A percentile compares a stretch with the other conserved stretches of the same genome.
phyloP scores from a whole-genome alignment of 2,113 vertebrate species.

The Tenrec ecaudatus region DNA sequence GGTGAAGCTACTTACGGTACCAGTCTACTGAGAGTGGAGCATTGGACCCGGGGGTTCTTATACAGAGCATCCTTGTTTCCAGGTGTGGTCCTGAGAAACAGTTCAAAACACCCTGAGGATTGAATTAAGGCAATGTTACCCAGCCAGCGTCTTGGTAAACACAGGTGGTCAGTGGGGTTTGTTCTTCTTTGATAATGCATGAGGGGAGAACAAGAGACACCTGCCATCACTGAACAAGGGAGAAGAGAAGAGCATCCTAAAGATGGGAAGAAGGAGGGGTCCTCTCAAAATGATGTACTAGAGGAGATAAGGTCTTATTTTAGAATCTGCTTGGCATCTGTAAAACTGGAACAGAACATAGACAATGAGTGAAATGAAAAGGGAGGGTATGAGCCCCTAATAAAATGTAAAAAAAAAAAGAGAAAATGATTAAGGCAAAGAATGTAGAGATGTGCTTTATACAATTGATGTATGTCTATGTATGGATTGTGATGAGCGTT shows the following conservation, averaged over 20 bases:
- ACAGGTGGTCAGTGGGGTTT: neutral
- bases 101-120: neutral
- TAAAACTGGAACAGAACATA: slow-evolving; percentile 59
- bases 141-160: neutral
- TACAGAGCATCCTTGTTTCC: neutral
- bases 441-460: too few species aligned
- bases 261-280: neutral
- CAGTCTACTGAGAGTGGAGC: too few species aligned
- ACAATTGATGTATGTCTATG: too few species aligned
- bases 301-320: slow-evolving; percentile 36
- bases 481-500: too few species aligned
- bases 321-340: slow-evolving; percentile 6
- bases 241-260: neutral
- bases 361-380: slow-evolving; percentile 62
- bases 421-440: too few species aligned
- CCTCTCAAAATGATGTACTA: slow-evolving; percentile 14
- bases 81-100: slow-evolving; percentile 17
- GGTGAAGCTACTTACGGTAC: neutral
- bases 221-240: neutral
- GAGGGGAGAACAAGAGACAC: neutral
- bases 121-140: neutral
- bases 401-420: too few species aligned
- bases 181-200: slow-evolving; percentile 22
- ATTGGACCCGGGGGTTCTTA: neutral
- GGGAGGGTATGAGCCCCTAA: too few species aligned